These are phyloP conservation scores for Hypomesus transpacificus DNA, from an alignment of 2,113 vertebrate species.

Conservation along the genomic window DNA sequence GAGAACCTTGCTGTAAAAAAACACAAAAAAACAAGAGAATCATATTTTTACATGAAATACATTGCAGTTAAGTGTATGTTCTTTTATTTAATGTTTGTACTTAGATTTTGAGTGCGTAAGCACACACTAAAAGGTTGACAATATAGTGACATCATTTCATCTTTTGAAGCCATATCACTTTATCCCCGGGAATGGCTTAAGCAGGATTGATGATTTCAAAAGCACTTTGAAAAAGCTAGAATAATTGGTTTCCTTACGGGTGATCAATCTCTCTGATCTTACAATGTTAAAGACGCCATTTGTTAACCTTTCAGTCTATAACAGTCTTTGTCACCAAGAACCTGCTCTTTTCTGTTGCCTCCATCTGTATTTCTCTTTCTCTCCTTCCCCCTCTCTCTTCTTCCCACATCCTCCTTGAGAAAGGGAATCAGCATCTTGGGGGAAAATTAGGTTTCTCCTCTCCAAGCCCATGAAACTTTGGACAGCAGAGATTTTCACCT, in stretches of 20 bases:
- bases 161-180: slow-evolving; percentile 1
- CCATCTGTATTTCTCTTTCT: not conserved
- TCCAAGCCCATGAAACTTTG: not conserved
- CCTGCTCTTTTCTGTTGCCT: not conserved
- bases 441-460: slow-evolving; percentile 44
- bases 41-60: not conserved
- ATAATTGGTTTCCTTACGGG: slow-evolving; percentile 13
- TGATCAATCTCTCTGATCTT: slow-evolving; percentile 15
- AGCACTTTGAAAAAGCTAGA: slow-evolving; percentile 1
- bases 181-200: not conserved
- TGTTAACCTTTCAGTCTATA: slow-evolving; percentile 13
- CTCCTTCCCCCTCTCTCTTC: not conserved
- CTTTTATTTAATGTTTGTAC: not conserved
- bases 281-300: slow-evolving; percentile 9
- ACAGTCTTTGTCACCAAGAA: not conserved
- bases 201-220: not conserved
- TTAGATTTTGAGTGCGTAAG: too few relatives aligned
- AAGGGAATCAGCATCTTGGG: slow-evolving; percentile 11
- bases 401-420: not conserved
- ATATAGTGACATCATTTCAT: not conserved
- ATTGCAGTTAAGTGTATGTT: not conserved
- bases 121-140: not conserved
- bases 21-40: not conserved
- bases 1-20: too few relatives aligned
- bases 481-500: slow-evolving; percentile 2